These are phyloP conservation scores for Lordiphosa collinella DNA, from an alignment of 1,140 invertebrate genomes.

Conservation along the genomic window DNA sequence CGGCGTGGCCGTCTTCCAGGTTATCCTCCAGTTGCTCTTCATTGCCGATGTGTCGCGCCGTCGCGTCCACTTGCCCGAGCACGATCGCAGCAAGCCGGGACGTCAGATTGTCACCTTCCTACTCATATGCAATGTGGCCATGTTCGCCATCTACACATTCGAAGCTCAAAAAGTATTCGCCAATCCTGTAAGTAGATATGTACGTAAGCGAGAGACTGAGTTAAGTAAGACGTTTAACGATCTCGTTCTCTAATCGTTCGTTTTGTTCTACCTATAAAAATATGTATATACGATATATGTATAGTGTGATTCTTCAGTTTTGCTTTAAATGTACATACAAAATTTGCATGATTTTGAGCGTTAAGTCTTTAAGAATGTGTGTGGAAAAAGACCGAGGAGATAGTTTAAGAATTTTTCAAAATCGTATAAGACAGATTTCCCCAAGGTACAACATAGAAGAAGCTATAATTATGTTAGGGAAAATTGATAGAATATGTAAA, in stretches of 20 bases:
- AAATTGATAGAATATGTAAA: no score
- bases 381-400: no score
- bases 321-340: background rate
- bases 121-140: constrained; percentile 95
- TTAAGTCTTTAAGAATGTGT: no score
- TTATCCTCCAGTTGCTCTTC: constrained; percentile 95
- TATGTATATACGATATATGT: constrained; percentile 5
- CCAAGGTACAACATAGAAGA: no score
- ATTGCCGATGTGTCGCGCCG: constrained; percentile 95
- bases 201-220: constrained; percentile 79
- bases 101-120: constrained; percentile 97
- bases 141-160: constrained; percentile 98
- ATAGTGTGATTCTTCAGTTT: background rate
- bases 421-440: no score
- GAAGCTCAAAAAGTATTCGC: constrained; percentile 95
- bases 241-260: constrained; percentile 62
- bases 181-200: constrained; percentile 87
- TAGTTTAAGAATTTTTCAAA: no score
- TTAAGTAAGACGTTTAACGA: constrained; percentile 75
- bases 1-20: constrained; percentile 90
- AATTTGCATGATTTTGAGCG: no score
- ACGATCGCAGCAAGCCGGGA: constrained; percentile 95
- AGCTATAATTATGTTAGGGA: no score
- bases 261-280: constrained; percentile 12
- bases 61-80: constrained; percentile 92